These are phyloP conservation scores for Calonectris borealis DNA, from an alignment of 2,113 vertebrate species.

Conservation along the genomic window DNA sequence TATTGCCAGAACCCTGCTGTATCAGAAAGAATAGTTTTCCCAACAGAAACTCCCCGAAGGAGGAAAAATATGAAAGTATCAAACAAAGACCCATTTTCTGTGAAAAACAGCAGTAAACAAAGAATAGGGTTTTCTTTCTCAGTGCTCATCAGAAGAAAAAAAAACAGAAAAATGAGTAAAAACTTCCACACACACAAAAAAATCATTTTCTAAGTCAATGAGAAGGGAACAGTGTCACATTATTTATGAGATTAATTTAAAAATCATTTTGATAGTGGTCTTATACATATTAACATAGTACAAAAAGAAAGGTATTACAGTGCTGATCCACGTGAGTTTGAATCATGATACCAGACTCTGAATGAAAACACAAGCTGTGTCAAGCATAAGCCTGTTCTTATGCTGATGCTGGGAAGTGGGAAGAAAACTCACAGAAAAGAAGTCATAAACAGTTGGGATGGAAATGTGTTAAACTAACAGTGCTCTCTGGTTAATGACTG, in stretches of 20 bases:
- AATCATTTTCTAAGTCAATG: neutral
- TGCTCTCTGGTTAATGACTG: neutral
- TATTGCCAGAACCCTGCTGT: conserved; percentile 22
- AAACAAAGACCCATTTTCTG: neutral
- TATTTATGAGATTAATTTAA: neutral
- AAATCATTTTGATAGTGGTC: neutral
- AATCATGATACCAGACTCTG: neutral
- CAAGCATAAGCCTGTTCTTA: neutral
- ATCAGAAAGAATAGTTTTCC: neutral
- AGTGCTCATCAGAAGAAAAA: neutral
- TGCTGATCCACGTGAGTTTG: neutral
- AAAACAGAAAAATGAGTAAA: neutral
- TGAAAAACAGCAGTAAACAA: conserved; percentile 20
- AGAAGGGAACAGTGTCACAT: neutral
- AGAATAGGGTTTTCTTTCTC: neutral
- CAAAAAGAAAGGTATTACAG: neutral
- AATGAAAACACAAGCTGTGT: neutral
- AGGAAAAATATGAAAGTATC: neutral
- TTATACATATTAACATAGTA: neutral
- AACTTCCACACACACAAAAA: neutral
- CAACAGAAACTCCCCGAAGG: neutral
- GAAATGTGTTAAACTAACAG: neutral
- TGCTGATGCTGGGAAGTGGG: neutral
- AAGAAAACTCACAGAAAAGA: neutral
- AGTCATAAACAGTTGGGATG: neutral